Conservation (phyloP, 2,797 vertebrate species). For the Peromyscus eremicus region DNA sequence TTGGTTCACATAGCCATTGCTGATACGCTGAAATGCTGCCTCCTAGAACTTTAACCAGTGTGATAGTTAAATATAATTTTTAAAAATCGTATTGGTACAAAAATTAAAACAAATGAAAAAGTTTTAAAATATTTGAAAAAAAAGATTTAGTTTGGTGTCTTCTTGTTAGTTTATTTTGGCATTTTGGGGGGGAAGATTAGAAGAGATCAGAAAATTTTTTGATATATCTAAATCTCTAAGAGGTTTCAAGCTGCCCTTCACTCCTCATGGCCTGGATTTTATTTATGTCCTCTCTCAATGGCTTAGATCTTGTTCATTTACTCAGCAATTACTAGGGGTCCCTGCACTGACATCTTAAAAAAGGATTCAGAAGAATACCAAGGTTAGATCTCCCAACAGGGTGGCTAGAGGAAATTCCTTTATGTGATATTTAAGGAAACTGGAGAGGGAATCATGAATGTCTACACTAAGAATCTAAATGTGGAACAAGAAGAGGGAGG, state of each 20-base stretch:
- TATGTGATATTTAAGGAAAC: neutral
- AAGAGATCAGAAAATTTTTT: constrained; percentile 14
- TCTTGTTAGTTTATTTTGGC: neutral
- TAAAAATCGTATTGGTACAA: neutral
- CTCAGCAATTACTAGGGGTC: neutral
- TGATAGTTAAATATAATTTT: constrained; percentile 8
- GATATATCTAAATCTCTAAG: constrained; percentile 8
- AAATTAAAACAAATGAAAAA: neutral
- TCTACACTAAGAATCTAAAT: neutral
- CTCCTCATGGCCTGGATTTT: neutral
- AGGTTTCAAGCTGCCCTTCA: neutral
- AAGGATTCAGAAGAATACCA: neutral
- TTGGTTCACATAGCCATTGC: constrained; percentile 1
- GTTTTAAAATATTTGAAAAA: constrained; percentile 1
- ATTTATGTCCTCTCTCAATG: neutral
- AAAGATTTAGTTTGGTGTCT: neutral
- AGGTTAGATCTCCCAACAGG: neutral
- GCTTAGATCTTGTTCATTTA: neutral
- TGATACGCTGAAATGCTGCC: neutral
- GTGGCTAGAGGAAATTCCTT: neutral
- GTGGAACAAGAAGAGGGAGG: neutral
- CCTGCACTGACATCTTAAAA: neutral
- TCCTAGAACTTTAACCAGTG: neutral
- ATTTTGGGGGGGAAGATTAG: neutral
- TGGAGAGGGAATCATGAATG: neutral